Percentiles rank a stretch among this genome's conserved stretches.
phyloP scores from a whole-genome alignment of 2,113 vertebrate genomes.

The Lucifuga dentata region DNA sequence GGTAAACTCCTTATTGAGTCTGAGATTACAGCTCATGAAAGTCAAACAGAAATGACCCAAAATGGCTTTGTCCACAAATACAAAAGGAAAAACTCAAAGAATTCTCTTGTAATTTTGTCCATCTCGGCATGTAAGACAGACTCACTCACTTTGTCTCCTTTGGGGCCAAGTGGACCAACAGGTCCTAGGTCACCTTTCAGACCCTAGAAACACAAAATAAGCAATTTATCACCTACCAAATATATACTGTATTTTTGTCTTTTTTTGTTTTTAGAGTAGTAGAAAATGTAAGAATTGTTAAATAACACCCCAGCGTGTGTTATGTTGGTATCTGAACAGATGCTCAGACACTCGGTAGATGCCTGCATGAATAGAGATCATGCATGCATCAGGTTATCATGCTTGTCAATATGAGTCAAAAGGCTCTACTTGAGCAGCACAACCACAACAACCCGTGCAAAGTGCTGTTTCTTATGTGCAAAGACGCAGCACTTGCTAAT shows the following conservation, averaged over 20 bases:
- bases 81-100: conserved; percentile 17
- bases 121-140: conserved; percentile 8
- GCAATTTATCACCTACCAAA: background rate
- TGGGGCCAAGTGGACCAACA: conserved; percentile 83
- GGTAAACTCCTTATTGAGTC: conserved; percentile 36
- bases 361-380: conserved; percentile 17
- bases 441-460: too few relatives aligned
- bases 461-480: too few relatives aligned
- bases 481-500: too few relatives aligned
- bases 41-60: conserved; percentile 43
- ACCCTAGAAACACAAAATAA: too few relatives aligned
- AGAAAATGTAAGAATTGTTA: background rate
- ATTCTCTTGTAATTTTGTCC: conserved; percentile 6
- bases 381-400: conserved; percentile 60
- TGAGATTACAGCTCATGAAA: conserved; percentile 46
- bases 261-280: conserved; percentile 22
- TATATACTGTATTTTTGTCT: conserved; percentile 33
- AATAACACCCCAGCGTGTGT: conserved; percentile 11
- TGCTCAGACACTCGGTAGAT: conserved; percentile 9
- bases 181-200: conserved; percentile 87
- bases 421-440: too few relatives aligned
- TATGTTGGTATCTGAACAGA: conserved; percentile 36
- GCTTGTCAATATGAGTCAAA: conserved; percentile 40
- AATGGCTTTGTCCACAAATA: conserved; percentile 13
- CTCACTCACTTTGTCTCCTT: conserved; percentile 91